Evolutionary conservation across 2,888 invertebrate species (phyloP), one percentile per base, ranked within the genome.

Genomic region (Strigamia maritima): DNA sequence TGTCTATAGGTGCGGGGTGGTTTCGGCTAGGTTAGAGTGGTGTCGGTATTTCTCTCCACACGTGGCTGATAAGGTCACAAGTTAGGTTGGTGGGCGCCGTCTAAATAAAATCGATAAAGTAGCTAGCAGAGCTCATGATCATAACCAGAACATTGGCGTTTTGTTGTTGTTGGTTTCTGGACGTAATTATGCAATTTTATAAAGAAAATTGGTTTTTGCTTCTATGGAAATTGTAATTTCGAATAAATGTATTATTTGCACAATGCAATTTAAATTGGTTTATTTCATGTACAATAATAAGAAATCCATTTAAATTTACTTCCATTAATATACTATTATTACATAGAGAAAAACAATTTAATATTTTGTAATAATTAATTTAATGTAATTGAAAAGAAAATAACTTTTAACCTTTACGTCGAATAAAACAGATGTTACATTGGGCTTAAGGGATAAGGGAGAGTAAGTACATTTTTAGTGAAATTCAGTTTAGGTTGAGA

Each of bases 41-140:
- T 22, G 26, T 70, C 70, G 70, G 26, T 54, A n/a, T 28, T 28
- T 22, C 60, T 70, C 70, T 24, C 26, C 70, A 70, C 70, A 70
- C 70, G 28, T 26, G 70, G 70, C 70, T 70, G 70, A 70, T 70
- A 70, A 70, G 70, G 70, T 70, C 26, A 70, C 70, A 4, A 70
- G 70, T 28, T 70, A 14, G 60, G 22, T 65, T 65, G 60, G 70
- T 70, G 70, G 70, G 70, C 70, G 70, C 24, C 26, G 60, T 65
- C 60, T 24, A 70, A 70, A 26, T 70, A 70, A 70, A 70, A 70
- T 70, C 70, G 70, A 70, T 70, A 70, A 28, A n/a, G 12, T 70
- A 14, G 70, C 70, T 16, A 28, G 70, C 28, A 28, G 26, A 16
- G 28, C 70, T n/a, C 26, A 28, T 26, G 28, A 70, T 28, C 70